A percentile compares a stretch with the other conserved stretches of the same genome.
phyloP scores from a whole-genome alignment of 2,797 vertebrate species.

The Geotrypetes seraphini region DNA sequence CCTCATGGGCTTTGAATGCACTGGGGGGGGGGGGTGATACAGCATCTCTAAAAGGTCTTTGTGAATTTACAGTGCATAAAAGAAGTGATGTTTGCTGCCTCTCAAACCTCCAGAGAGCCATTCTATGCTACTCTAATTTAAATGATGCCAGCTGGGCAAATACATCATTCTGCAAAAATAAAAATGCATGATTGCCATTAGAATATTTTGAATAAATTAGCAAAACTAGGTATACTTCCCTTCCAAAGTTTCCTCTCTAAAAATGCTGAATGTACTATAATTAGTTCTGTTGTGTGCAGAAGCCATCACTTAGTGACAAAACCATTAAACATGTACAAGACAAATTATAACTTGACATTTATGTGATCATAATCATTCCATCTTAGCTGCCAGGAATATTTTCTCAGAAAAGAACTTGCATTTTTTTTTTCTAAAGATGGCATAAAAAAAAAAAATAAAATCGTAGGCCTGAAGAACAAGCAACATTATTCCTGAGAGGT shows the following conservation, averaged over 20 bases:
- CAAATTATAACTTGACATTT: slow-evolving; percentile 60
- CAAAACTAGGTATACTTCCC: slow-evolving; percentile 32
- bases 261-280: slow-evolving; percentile 38
- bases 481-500: slow-evolving; percentile 56
- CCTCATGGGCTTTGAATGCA: slow-evolving; percentile 7
- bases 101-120: slow-evolving; percentile 23
- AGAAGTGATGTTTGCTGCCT: slow-evolving; percentile 20
- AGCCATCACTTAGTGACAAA: slow-evolving; percentile 36
- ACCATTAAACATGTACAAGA: slow-evolving; percentile 55
- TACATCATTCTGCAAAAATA: slow-evolving; percentile 38
- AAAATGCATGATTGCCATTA: slow-evolving; percentile 23
- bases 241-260: slow-evolving; percentile 21
- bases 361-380: slow-evolving; percentile 54
- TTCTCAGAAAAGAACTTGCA: slow-evolving; percentile 42
- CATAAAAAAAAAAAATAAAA: slow-evolving; percentile 28
- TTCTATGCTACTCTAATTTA: slow-evolving; percentile 35
- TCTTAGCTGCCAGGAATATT: slow-evolving; percentile 42
- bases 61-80: slow-evolving; percentile 18
- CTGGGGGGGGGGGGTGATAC: not conserved
- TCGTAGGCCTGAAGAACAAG: slow-evolving; percentile 25
- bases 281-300: slow-evolving; percentile 48
- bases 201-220: slow-evolving; percentile 40
- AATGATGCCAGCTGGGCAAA: slow-evolving; percentile 32
- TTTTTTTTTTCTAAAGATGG: slow-evolving; percentile 62
- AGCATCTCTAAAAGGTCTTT: slow-evolving; percentile 17